phyloP scores from a whole-genome alignment of 35 echinoderm and acorn worm genomes.

The Lytechinus variegatus region DNA sequence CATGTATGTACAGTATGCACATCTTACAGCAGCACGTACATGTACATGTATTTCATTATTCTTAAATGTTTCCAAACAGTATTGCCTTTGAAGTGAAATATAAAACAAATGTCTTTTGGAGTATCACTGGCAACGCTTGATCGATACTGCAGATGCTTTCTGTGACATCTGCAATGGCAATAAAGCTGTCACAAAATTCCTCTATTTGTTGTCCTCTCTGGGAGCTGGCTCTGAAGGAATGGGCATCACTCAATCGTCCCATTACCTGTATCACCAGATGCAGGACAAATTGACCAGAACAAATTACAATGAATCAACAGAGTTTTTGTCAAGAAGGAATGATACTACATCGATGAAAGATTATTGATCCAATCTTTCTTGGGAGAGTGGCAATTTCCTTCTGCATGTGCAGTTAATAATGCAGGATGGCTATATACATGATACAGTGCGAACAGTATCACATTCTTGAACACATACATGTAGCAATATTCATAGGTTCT shows the following conservation, averaged over 20 bases:
- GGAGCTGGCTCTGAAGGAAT: neutral
- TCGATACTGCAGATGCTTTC: neutral
- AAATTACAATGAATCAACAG: neutral
- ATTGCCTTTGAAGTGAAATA: neutral
- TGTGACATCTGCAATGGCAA: slow-evolving; percentile 28
- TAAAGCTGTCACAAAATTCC: slow-evolving; percentile 23
- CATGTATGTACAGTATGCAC: too few species aligned
- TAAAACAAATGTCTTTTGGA: neutral
- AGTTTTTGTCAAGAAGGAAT: neutral
- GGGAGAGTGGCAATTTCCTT: neutral
- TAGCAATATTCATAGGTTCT: too few species aligned
- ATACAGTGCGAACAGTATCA: too few species aligned
- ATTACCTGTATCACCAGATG: neutral
- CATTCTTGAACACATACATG: too few species aligned
- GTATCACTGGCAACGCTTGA: neutral
- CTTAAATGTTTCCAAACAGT: neutral
- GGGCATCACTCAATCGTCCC: neutral
- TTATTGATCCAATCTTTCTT: neutral
- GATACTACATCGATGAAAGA: neutral
- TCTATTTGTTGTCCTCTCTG: neutral
- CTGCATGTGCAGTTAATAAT: too few species aligned
- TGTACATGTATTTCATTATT: too few species aligned
- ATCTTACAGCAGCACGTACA: too few species aligned
- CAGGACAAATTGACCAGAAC: neutral
- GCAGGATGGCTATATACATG: too few species aligned